phyloP scores from a whole-genome alignment of 2,113 vertebrate species.

The Neogale vison region DNA sequence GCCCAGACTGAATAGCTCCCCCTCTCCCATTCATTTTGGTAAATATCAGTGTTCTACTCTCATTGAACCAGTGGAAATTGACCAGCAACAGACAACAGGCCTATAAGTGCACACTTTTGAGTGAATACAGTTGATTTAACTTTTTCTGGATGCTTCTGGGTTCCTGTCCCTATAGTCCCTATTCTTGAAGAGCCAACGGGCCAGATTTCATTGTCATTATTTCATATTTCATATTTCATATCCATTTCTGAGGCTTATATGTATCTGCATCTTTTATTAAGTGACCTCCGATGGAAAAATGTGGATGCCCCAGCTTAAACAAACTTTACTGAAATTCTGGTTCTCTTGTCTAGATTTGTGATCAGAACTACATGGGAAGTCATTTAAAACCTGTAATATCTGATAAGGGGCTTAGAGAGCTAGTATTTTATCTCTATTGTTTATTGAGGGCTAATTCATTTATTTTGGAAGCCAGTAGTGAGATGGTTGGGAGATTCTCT shows the following conservation, averaged over 20 bases:
- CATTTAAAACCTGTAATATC: slow-evolving; percentile 33
- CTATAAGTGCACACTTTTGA: slow-evolving; percentile 34
- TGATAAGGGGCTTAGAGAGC: slow-evolving; percentile 13
- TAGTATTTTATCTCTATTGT: not conserved
- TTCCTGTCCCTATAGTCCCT: not conserved
- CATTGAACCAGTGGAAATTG: not conserved
- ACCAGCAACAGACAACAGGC: not conserved
- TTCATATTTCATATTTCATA: no score
- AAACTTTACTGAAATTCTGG: slow-evolving; percentile 23
- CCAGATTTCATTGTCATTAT: not conserved
- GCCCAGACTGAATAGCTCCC: not conserved
- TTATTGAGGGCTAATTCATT: slow-evolving; percentile 10
- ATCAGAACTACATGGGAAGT: not conserved
- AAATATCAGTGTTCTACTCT: slow-evolving; percentile 22
- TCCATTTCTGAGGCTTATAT: not conserved
- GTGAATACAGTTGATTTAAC: not conserved
- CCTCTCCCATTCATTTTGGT: slow-evolving; percentile 11
- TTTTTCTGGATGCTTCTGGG: slow-evolving; percentile 21
- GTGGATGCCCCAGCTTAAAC: not conserved
- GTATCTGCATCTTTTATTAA: not conserved
- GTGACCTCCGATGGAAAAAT: not conserved
- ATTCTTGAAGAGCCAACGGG: slow-evolving; percentile 2
- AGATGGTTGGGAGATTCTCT: not conserved
- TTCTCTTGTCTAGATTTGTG: slow-evolving; percentile 28
- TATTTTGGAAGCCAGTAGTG: slow-evolving; percentile 2